Evolutionary conservation across 2,888 invertebrate species (phyloP), one percentile per base, ranked within the genome.

Genomic region (Athetis lepigone): DNA sequence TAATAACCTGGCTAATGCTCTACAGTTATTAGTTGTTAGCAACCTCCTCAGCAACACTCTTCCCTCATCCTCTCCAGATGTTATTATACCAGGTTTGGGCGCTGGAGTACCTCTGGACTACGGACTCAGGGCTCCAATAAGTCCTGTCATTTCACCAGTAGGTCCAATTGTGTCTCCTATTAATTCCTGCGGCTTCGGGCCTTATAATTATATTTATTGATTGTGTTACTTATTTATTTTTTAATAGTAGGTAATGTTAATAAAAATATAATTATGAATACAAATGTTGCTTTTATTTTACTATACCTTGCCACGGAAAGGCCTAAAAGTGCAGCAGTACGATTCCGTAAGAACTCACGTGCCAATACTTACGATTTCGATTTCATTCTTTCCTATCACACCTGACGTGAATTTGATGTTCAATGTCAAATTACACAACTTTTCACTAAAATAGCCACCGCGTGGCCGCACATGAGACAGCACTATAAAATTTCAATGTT

Each of bases 11-110:
- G 93, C 93, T 0, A 92, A 93, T 66, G 89, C 92, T 0, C 71
- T 94, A 4, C 93, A 94, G 45, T 74, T 94, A 19, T 57, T 94
- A 1, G 88, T 93, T 0, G 93, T 94, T 0, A 92, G 92, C 75
- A 93, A 90, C 52, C 69, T 93, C 1, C 60, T 94, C 1, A 89
- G 91, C 50, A 90, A 87, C 39, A 91, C 90, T 0, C 63, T 93
- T 29, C 90, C 91, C 0, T 79, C 90, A 0, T 82, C 81, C 0
- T 70, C 82, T 5, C 77, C 75, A 0, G 85, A 85, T 0, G 70
- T 84, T 0, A 33, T 83, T 0, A 33, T 85, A 0, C 86, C 83
- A 5, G 18, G 40, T 4, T 3, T 73, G 0, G 66, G 59, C 0
- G 77, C 60, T 7, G 54, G 67, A 0, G 57, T 69, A 0, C 74